Base-by-base conservation (phyloP, 2,888 invertebrate genomes). In the Ceramica pisi region DNA sequence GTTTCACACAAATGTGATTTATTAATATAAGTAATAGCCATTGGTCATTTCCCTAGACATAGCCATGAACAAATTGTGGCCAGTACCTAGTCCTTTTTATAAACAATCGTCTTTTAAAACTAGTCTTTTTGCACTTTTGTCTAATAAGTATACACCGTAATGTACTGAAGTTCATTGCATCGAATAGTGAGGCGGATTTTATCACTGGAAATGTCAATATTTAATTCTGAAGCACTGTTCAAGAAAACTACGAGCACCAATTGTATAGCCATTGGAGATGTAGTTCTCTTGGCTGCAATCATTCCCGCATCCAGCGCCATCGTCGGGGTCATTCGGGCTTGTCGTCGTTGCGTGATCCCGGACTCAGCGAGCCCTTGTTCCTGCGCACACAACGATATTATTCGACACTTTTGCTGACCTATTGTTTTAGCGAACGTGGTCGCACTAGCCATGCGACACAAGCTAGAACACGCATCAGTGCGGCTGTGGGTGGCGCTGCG, bases 231-330 rank as follows among this genome's bases (percentile, higher is more conserved):
- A 41, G 57, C 57, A 48, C 23, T 26, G 41, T 44, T 83, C 60
- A 57, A 72, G 84, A 82, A 84, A 85, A 82, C 85, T 87, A 88
- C 84, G 76, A 83, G 86, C 90, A 88, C 90, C 90, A 90, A 81
- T 71, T 82, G 59, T 87, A 90, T 78, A 90, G 77, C 89, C 90
- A 87, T 65, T 72, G 75, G 41, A 85, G 74, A 67, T 74, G 82
- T 77, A 83, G 80, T 81, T 85, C 86, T 67, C 75, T 82, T 16
- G 67, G 69, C 75, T 19, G 35, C 21, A 59, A 68, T 91, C 91
- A 90, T 67, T 87, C 84, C 62, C 78, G 83, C 78, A 84, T 61
- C 35, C 70, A 68, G 74, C 79, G 81, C 81, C 87, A 84, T 19
- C 82, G 82, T 21, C 75, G 70, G 41, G 67, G 90, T 89, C 89